Evolutionary conservation across 2,113 vertebrate species (phyloP), one percentile per base, ranked within the genome.

Genomic region (Thalassoma bifasciatum): DNA sequence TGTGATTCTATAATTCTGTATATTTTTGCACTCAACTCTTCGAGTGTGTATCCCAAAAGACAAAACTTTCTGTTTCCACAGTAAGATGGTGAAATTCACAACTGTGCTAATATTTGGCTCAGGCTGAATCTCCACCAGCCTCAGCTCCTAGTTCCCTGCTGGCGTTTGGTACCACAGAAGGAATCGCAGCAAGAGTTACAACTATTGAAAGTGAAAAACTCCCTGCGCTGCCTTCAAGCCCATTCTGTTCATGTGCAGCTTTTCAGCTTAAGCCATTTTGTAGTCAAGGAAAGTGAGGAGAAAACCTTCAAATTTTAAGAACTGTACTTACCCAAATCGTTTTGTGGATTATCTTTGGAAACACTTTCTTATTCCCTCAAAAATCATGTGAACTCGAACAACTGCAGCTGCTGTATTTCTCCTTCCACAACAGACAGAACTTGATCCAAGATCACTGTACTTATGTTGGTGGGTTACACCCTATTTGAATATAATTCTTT

Each of bases 311-410:
- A 46, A 17, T 46, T 17, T 46, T 17, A 46, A 46, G 16, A 19
- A 69, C 23, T 44, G 7, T 22, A 81, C 86, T 90, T 61, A 90
- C 85, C 77, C 7, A 17, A 46, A 30, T 63, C 34, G 34, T 40
- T 11, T 8, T 49, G 58, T 17, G 13, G 38, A 19, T 44, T 26
- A 22, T 37, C 23, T 71, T 50, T 53, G 23, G 51, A 64, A 10
- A 26, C 50, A 59, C 67, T 77, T 82, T 52, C 50, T 66, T 17
- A 62, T 34, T 83, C 59, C 72, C 24, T n/a, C 36, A 46, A 38
- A 17, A 65, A 64, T 46, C 50, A 23, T 42, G 8, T 63, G 24
- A 73, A 17, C 12, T 23, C 17, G 60, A 65, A 34, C 67, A 14
- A 8, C 24, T 3, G 44, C 44, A 46, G 7, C 7, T 46, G 44